Percentiles rank a stretch among this genome's conserved stretches.
phyloP scores from a whole-genome alignment of 2,888 invertebrate species.

The Yponomeuta sedellus region DNA sequence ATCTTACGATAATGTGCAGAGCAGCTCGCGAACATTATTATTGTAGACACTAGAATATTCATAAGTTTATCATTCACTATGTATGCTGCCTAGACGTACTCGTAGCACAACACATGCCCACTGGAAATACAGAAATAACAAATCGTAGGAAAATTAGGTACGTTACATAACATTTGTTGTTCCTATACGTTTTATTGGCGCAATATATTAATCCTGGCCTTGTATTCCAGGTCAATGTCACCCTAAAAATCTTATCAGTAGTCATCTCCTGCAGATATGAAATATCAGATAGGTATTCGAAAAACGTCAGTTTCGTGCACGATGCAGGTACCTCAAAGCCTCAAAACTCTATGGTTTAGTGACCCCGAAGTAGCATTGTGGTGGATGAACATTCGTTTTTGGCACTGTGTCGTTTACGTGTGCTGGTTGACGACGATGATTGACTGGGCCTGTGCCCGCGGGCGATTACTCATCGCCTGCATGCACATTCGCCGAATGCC shows the following conservation, averaged over 20 bases:
- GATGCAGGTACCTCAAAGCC: slow-evolving; percentile 1
- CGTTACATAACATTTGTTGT: too few species aligned
- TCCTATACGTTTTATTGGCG: not conserved
- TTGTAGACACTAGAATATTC: slow-evolving; percentile 47
- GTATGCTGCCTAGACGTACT: slow-evolving; percentile 17
- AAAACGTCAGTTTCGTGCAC: not conserved
- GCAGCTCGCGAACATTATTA: slow-evolving; percentile 37
- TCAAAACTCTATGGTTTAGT: slow-evolving; percentile 4
- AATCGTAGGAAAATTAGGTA: not conserved
- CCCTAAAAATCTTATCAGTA: not conserved
- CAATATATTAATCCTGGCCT: not conserved
- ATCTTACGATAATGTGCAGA: slow-evolving; percentile 22
- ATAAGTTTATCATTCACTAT: slow-evolving; percentile 43
- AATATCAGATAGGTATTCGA: not conserved
- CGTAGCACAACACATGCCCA: too few species aligned
- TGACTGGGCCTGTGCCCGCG: not conserved
- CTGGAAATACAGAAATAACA: not conserved
- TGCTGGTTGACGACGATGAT: not conserved
- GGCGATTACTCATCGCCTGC: not conserved
- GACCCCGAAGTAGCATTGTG: slow-evolving; percentile 17
- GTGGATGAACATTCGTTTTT: slow-evolving; percentile 17
- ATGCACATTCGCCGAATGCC: not conserved
- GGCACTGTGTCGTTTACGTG: not conserved
- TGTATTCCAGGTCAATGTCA: not conserved
- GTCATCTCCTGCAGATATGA: not conserved